Percentiles rank a stretch among this genome's conserved stretches.
These are phyloP conservation scores for Dicyrtoma fusca DNA, from an alignment of 2,888 invertebrate genomes.

Conservation along the genomic window DNA sequence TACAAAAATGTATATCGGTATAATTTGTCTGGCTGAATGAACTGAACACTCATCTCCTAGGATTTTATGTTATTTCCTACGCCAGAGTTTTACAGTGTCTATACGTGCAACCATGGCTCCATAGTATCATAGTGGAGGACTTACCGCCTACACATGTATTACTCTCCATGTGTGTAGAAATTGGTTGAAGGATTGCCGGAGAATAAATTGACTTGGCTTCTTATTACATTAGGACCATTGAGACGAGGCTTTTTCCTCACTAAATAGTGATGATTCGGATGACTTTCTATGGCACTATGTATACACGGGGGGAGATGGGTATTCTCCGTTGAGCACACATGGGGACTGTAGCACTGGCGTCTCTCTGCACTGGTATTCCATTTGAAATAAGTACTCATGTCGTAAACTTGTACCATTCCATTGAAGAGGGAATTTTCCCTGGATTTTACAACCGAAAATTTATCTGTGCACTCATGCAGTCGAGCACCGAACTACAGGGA, in stretches of 20 bases:
- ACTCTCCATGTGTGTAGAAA: neutral
- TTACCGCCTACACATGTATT: too few species aligned
- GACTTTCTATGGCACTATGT: neutral
- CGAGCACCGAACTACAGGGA: neutral
- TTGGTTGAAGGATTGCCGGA: slow-evolving; percentile 14
- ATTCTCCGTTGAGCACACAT: neutral
- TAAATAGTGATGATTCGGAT: slow-evolving; percentile 34
- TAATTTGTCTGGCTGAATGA: too few species aligned
- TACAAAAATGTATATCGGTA: too few species aligned
- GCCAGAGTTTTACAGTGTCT: too few species aligned
- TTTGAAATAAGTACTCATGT: slow-evolving; percentile 42
- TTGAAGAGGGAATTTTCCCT: slow-evolving; percentile 38
- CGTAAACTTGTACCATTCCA: slow-evolving; percentile 39
- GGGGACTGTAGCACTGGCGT: neutral
- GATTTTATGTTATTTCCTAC: too few species aligned
- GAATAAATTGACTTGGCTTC: slow-evolving; percentile 38
- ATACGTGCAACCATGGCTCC: too few species aligned
- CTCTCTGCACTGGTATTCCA: slow-evolving; percentile 13
- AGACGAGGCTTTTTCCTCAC: slow-evolving; percentile 30
- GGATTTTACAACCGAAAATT: slow-evolving; percentile 40
- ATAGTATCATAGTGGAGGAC: too few species aligned
- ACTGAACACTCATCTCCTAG: too few species aligned
- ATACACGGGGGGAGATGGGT: too few species aligned
- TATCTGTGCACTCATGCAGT: slow-evolving; percentile 30
- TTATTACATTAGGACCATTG: slow-evolving; percentile 40